Evolutionary conservation across 2,888 invertebrate genomes (phyloP), one percentile per base, ranked within the genome.

Genomic region (Ectemnius continuus): DNA sequence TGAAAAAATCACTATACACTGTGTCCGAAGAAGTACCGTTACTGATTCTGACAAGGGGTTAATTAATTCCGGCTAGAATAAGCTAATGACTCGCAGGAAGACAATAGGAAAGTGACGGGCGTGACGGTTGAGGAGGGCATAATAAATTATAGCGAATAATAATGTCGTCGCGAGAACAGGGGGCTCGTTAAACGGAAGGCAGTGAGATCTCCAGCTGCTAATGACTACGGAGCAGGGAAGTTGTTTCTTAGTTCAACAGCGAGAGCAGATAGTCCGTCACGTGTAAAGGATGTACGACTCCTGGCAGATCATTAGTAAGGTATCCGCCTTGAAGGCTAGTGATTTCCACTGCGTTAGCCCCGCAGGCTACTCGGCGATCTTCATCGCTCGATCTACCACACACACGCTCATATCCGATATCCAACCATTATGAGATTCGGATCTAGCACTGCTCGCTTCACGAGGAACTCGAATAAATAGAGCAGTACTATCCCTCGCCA

Each of bases 141-240:
- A 70, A 81, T 79, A 79, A 75, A 81, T 81, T 77, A 81, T 79
- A 61, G 68, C 75, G 73, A 79, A 82, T 79, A 77, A 80, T 80
- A 75, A 78, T 78, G 75, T 79, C 76, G 57, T 75, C 64, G 68
- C 23, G 58, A 8, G 16, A 47, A 28, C 69, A 70, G 75, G 79
- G 73, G 78, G 81, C 85, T 88, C 86, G 86, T 88, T 88, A 88
- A 86, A 88, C 85, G 74, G 86, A 82, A 87, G 87, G 84, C 79
- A 81, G 80, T 80, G 80, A 79, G 79, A 76, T 80, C 36, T 36
- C 80, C 70, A 69, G 73, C 77, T 78, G 75, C 80, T 84, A 84
- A 84, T 83, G 84, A 82, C 76, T 76, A 18, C 70, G 68, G 75
- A 71, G 79, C 77, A 59, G 57, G 52, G 60, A 69, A 76, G 81